These are phyloP conservation scores for Choristoneura rosaceana DNA, from an alignment of 2,888 invertebrate species.

Conservation along the genomic window DNA sequence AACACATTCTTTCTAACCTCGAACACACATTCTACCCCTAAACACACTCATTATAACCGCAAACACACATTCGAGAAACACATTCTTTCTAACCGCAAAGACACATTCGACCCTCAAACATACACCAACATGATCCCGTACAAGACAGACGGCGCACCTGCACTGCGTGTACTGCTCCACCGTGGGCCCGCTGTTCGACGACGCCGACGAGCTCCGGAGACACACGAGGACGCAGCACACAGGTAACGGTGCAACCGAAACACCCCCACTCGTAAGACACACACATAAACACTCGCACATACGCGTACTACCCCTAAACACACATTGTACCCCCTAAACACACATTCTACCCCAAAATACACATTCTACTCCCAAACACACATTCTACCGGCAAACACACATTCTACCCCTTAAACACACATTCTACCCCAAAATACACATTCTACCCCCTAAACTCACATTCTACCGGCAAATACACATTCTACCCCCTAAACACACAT, in stretches of 20 bases:
- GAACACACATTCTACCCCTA: too few species aligned
- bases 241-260: background rate
- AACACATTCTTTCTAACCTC: too few species aligned
- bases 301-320: background rate
- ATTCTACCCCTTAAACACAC: too few species aligned
- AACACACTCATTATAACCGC: background rate
- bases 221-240: slow-evolving; percentile 59
- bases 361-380: too few species aligned
- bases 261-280: too few species aligned
- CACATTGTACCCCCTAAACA: background rate
- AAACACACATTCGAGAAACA: too few species aligned
- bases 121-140: slow-evolving; percentile 69
- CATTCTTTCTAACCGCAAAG: too few species aligned
- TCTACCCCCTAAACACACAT: background rate
- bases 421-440: too few species aligned
- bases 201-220: slow-evolving; percentile 55
- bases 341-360: too few species aligned
- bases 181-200: slow-evolving; percentile 51
- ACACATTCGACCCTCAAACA: slow-evolving; percentile 58
- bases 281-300: background rate
- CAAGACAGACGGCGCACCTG: slow-evolving; percentile 53
- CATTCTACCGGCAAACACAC: too few species aligned
- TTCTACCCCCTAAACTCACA: too few species aligned
- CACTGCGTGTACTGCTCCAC: slow-evolving; percentile 66
- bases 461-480: too few species aligned